phyloP scores from a whole-genome alignment of 2,113 vertebrate species.

The Hypomesus transpacificus region DNA sequence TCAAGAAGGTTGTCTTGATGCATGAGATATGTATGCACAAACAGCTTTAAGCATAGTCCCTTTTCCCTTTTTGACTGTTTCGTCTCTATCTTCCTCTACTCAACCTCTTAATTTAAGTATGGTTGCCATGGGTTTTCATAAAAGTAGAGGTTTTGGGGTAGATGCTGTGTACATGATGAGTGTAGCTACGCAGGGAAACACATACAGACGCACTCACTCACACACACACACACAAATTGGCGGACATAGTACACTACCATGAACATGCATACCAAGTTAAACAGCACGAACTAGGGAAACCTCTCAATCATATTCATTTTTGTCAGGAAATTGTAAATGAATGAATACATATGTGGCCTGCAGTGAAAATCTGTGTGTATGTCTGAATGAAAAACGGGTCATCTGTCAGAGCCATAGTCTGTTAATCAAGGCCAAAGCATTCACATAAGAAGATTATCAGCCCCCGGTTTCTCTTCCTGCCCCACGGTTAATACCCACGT shows the following conservation, averaged over 20 bases:
- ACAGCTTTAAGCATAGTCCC: background rate
- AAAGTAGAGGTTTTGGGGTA: background rate
- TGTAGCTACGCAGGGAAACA: background rate
- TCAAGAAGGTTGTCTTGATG: background rate
- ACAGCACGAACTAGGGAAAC: no score
- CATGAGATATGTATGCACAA: background rate
- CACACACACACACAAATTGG: background rate
- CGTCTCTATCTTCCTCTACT: background rate
- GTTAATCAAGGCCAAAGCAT: constrained; percentile 12
- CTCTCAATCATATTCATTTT: background rate
- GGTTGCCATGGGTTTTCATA: constrained; percentile 18
- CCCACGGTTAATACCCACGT: background rate
- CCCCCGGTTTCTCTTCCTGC: background rate
- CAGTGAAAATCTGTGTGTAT: background rate
- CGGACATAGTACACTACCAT: background rate
- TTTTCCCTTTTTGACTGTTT: background rate
- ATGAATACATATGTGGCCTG: background rate
- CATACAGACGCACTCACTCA: background rate
- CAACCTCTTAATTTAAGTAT: background rate
- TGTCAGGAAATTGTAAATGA: background rate
- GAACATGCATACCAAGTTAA: background rate
- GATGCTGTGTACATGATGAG: background rate
- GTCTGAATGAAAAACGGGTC: constrained; percentile 21
- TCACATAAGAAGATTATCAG: constrained; percentile 21
- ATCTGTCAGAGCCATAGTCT: background rate